Percentiles rank a stretch among this genome's conserved stretches.
phyloP scores from a whole-genome alignment of 2,888 invertebrate genomes.

The Dynastes tityus region DNA sequence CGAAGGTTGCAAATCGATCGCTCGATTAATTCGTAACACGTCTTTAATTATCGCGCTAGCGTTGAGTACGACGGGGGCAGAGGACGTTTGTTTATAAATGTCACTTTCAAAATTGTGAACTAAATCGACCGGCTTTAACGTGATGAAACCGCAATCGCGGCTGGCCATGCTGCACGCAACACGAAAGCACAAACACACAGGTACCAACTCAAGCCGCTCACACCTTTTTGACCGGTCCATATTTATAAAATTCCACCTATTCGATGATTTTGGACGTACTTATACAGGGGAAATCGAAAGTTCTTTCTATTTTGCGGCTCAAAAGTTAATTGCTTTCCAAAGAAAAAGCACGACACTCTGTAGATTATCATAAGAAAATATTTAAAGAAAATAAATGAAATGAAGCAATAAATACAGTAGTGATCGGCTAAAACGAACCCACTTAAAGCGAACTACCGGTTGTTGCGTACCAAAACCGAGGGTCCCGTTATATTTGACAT shows the following conservation, averaged over 20 bases:
- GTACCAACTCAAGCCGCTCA: background rate
- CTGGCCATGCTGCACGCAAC: background rate
- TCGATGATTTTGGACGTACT: too few relatives aligned
- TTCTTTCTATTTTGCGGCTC: too few relatives aligned
- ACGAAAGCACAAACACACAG: background rate
- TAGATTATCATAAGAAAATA: too few relatives aligned
- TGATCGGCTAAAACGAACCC: too few relatives aligned
- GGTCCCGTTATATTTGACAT: too few relatives aligned
- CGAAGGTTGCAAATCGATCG: background rate
- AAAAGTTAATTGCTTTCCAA: too few relatives aligned
- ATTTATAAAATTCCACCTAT: background rate
- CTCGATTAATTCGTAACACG: slow-evolving; percentile 18
- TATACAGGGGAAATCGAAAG: too few relatives aligned
- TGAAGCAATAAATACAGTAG: too few relatives aligned
- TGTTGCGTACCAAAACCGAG: too few relatives aligned
- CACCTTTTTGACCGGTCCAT: background rate
- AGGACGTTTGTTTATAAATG: slow-evolving; percentile 30
- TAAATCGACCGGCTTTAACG: slow-evolving; percentile 17
- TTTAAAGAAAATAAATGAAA: too few relatives aligned
- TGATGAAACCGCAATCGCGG: slow-evolving; percentile 20
- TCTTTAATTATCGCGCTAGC: slow-evolving; percentile 20
- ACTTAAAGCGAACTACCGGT: too few relatives aligned
- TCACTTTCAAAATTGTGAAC: slow-evolving; percentile 42
- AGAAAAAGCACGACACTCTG: too few relatives aligned
- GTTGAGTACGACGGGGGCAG: background rate